phyloP scores from a whole-genome alignment of 2,888 invertebrate species.

The Nymphalis polychloros region DNA sequence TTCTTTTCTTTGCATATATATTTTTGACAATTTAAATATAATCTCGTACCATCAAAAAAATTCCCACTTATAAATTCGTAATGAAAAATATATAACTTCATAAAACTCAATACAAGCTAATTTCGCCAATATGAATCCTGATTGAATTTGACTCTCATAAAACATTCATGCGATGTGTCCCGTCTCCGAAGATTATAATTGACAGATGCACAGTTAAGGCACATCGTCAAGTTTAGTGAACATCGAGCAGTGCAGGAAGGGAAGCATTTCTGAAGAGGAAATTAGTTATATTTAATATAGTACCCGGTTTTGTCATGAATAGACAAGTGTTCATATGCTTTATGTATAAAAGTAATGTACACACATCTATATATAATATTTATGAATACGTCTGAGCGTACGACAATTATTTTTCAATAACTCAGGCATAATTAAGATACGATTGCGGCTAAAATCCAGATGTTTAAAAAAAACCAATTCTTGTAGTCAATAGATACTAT shows the following conservation, averaged over 20 bases:
- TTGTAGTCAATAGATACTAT: too few relatives aligned
- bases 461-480: too few relatives aligned
- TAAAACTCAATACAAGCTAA: constrained; percentile 32
- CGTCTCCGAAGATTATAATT: constrained; percentile 55
- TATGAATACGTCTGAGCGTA: too few relatives aligned
- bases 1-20: too few relatives aligned
- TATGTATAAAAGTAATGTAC: too few relatives aligned
- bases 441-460: too few relatives aligned
- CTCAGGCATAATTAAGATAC: too few relatives aligned
- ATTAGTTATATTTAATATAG: neutral
- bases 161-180: constrained; percentile 78
- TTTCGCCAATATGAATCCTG: constrained; percentile 48
- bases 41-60: neutral
- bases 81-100: neutral
- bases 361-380: too few relatives aligned
- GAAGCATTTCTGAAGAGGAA: neutral
- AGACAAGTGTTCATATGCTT: too few relatives aligned
- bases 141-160: constrained; percentile 76
- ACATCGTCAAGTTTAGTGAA: constrained; percentile 28
- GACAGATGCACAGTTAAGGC: constrained; percentile 49
- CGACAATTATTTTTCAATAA: too few relatives aligned
- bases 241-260: neutral
- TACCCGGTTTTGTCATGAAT: too few relatives aligned
- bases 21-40: neutral
- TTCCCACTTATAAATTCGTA: neutral